Conservation (phyloP, 2,113 vertebrate genomes). For the Cryptotis parvus region DNA sequence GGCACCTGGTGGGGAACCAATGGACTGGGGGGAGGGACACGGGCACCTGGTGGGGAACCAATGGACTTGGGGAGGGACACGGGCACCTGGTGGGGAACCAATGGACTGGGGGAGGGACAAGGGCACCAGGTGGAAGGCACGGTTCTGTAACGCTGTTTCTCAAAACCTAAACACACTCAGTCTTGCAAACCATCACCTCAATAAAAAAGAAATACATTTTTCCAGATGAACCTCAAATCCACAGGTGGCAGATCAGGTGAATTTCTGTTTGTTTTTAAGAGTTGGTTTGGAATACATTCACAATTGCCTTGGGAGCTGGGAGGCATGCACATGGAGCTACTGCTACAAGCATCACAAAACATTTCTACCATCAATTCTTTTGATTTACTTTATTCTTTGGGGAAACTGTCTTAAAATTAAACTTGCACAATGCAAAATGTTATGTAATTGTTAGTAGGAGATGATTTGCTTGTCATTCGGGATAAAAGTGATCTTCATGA, state of each 20-base stretch:
- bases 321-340: background rate
- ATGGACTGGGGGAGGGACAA: no score
- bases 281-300: background rate
- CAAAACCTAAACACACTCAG: no score
- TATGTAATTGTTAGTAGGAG: slow-evolving; percentile 59
- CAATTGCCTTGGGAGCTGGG: background rate
- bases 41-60: no score
- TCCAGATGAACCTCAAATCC: background rate
- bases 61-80: no score
- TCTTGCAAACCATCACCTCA: no score
- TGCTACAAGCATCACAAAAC: background rate
- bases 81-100: no score
- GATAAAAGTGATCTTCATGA: background rate
- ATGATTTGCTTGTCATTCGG: slow-evolving; percentile 53
- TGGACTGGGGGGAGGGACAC: no score
- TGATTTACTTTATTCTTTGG: slow-evolving; percentile 40
- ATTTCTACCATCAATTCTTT: slow-evolving; percentile 4
- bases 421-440: slow-evolving; percentile 36
- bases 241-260: background rate
- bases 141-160: no score
- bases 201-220: background rate
- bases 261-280: background rate
- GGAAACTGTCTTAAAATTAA: slow-evolving; percentile 49
- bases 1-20: no score
- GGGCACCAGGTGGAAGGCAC: no score